Evolutionary conservation across 1,140 invertebrate genomes (phyloP), one percentile per base, ranked within the genome.

Genomic region (Lepidurus arcticus): DNA sequence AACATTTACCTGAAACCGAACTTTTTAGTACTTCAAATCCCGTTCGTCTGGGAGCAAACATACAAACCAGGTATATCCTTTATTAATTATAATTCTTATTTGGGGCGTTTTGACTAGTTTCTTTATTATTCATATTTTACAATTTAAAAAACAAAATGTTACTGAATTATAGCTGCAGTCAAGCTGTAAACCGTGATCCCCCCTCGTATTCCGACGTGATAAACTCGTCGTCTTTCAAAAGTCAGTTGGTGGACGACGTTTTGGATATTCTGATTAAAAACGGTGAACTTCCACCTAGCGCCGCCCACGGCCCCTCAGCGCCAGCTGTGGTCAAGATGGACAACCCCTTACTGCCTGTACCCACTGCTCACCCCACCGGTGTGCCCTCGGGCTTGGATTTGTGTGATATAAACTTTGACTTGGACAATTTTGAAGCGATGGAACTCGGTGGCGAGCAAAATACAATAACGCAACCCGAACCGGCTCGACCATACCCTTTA

Each of bases 181-280:
- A 65, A 65, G 6, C 21, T 65, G 53, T 65, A 21, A 13, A 16
- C 13, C 53, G 53, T 65, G 53, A 65, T n/a, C 53, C 53, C 21
- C 53, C 53, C 53, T 65, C 53, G 53, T 65, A 65, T 65, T 13
- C 53, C 8, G 53, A 65, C 53, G 53, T 65, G 53, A 65, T 65
- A 65, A 65, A 65, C 53, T 65, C 53, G 53, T 44, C 73, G 13
- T 80, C 88, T 80, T 86, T 92, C 16, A 93, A 94, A 82, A 92
- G 91, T 83, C 94, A 97, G 84, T 92, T 93, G 47, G 93, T 98
- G 79, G 95, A 97, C 83, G 95, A 98, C 85, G 95, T 98, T 0
- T 84, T 98, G n/a, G 95, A 97, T 83, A 97, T 98, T 82, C 87
- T 98, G 0, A 96, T 97, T 24, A 92, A 95, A 84, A 95, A 95